Conservation (phyloP, 2,113 vertebrate genomes). For the cattle (Bos taurus) region ARS-UCD2.0 NC_037357.1:133334501-133335000, state of each 20-base stretch:
- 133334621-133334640: neutral
- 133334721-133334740: rapidly evolving
- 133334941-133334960: neutral
- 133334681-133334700: neutral
- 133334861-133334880: rapidly evolving
- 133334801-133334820: rapidly evolving
- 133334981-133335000: neutral
- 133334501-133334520: neutral
- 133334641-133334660: neutral
- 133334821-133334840: no score
- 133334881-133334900: neutral
- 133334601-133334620: rapidly evolving
- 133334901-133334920: neutral
- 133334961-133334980: neutral
- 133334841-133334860: rapidly evolving
- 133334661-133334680: neutral
- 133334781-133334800: neutral
- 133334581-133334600: no score
- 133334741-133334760: neutral
- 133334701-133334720: rapidly evolving
- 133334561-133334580: no score
- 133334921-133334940: neutral
- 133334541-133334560: neutral
- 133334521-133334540: rapidly evolving
- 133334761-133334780: rapidly evolving